phyloP scores from a whole-genome alignment of 2,113 vertebrate genomes.

The Balaeniceps rex region DNA sequence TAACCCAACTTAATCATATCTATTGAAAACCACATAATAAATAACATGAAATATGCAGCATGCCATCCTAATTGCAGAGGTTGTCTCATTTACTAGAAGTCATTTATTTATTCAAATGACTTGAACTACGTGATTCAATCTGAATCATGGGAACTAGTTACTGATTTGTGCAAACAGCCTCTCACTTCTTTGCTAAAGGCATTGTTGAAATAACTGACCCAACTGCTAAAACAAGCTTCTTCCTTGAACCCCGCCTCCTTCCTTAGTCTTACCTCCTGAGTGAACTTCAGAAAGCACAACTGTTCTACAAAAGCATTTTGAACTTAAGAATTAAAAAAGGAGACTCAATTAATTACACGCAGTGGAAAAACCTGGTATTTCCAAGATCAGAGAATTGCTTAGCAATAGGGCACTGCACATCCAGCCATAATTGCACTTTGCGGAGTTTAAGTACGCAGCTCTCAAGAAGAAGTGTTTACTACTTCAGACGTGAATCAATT shows the following conservation, averaged over 20 bases:
- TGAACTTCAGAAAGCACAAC: background rate
- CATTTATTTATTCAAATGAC: conserved; percentile 33
- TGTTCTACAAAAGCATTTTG: background rate
- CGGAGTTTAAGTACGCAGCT: background rate
- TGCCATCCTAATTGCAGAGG: conserved; percentile 8
- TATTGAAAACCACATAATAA: conserved; percentile 14
- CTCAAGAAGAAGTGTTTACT: background rate
- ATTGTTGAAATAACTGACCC: conserved; percentile 42
- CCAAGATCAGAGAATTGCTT: background rate
- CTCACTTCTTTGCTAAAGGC: conserved; percentile 23
- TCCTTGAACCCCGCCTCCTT: background rate
- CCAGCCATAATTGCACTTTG: background rate
- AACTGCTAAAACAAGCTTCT: conserved; percentile 48
- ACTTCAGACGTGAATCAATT: background rate
- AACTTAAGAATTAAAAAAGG: background rate
- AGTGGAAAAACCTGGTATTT: background rate
- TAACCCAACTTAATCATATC: conserved; percentile 11
- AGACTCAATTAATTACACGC: background rate
- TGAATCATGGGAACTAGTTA: conserved; percentile 38
- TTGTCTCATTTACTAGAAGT: conserved; percentile 22
- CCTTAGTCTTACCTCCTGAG: background rate
- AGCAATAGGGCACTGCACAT: background rate
- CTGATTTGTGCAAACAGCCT: conserved; percentile 7
- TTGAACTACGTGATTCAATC: conserved; percentile 9
- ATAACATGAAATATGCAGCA: background rate